Base-by-base conservation (phyloP, 2,888 invertebrate species). In the Portevinia maculata region DNA sequence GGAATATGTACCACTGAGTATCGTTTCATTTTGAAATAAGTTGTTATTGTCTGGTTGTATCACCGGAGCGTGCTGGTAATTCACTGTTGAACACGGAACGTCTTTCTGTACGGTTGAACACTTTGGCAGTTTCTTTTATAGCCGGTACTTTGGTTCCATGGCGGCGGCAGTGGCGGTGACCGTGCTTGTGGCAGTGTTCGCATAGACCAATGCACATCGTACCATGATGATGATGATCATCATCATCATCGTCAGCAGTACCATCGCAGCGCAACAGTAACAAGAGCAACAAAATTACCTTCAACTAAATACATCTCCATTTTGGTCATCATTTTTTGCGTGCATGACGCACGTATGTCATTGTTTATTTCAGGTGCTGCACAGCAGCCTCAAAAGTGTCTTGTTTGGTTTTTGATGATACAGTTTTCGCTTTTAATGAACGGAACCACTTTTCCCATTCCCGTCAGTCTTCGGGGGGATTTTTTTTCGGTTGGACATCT, bases 61-160 rank as follows among this genome's bases (percentile, higher is more conserved):
- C 52, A 76, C 55, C 73, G 69, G 79, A 76, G 76, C 83, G 83
- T 79, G 79, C 75, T 83, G 67, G 70, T 81, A 84, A 85, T 85
- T 84, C 84, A 86, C 87, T 89, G 88, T 86, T 86, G 79, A 87
- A 88, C 89, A 87, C 87, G 87, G 87, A 87, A 89, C 89, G 88
- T 89, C 89, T 88, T 87, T 90, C 90, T 89, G 90, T 89, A 88
- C 87, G 88, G 87, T 87, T 87, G 88, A 87, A 86, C 86, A 87
- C 87, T 87, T 87, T 87, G 88, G 88, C 88, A 86, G 88, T 88
- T 88, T 88, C 89, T 90, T 89, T 89, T 89, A 89, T 89, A 89
- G 89, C 86, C 83, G 71, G 83, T 55, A 39, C 41, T 17, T 86
- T 84, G 86, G 86, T 86, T 86, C 85, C 79, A 55, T 70, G 75